Conservation (phyloP, 2,113 vertebrate species). For the Ascaphus truei region DNA sequence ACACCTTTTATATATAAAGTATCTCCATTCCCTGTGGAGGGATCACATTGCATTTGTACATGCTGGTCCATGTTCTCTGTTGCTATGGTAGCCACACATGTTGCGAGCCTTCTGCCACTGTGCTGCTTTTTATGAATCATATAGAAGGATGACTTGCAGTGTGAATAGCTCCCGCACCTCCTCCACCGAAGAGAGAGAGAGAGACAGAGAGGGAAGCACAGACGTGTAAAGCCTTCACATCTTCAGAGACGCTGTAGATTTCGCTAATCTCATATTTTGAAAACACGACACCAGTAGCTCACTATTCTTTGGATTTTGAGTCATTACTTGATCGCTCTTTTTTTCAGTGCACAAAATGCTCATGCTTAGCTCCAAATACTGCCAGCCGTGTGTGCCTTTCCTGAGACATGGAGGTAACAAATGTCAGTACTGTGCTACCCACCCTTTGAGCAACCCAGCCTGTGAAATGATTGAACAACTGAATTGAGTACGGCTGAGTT, state of each 20-base stretch:
- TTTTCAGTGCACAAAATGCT: neutral
- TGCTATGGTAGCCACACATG: neutral
- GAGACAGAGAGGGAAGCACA: neutral
- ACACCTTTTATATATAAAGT: neutral
- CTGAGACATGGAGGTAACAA: too few relatives aligned
- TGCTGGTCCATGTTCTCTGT: neutral
- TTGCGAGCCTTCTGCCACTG: neutral
- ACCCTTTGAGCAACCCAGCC: too few relatives aligned
- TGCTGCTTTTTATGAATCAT: neutral
- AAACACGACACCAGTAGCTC: neutral
- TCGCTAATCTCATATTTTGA: too few relatives aligned
- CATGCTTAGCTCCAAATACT: too few relatives aligned
- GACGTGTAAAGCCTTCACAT: neutral
- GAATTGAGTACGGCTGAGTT: too few relatives aligned
- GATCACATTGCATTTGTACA: neutral
- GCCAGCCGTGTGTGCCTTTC: neutral
- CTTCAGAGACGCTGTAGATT: too few relatives aligned
- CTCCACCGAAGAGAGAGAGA: neutral
- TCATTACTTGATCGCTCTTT: neutral
- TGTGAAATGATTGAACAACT: too few relatives aligned
- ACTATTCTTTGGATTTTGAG: neutral
- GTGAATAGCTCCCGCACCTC: neutral
- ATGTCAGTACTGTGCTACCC: too few relatives aligned
- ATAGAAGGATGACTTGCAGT: constrained; percentile 12
- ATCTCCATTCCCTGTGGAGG: neutral